A percentile compares a stretch with the other conserved stretches of the same genome.
These are phyloP conservation scores for Agrotis ipsilon DNA, from an alignment of 2,888 invertebrate species.

Conservation along the genomic window DNA sequence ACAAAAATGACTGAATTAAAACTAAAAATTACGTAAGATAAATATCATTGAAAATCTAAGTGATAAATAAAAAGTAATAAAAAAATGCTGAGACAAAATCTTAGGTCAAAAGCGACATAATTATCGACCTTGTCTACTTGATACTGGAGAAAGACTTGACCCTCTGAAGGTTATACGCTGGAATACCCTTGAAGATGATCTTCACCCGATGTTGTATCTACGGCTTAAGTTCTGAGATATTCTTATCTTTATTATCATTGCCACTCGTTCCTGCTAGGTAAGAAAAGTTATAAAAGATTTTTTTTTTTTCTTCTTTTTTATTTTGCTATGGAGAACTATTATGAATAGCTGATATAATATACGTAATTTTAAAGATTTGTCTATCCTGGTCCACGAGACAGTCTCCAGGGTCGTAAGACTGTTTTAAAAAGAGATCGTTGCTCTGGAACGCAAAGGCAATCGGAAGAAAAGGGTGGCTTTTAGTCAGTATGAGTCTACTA, in stretches of 20 bases:
- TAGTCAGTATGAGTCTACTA: too few species aligned
- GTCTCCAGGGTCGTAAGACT: too few species aligned
- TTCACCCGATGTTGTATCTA: not conserved
- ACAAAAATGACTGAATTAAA: too few species aligned
- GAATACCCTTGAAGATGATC: constrained; percentile 30
- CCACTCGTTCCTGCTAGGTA: not conserved
- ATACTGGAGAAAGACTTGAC: constrained; percentile 14
- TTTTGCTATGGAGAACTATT: not conserved
- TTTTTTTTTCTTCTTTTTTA: constrained; percentile 8
- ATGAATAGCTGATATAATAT: not conserved
- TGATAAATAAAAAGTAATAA: not conserved
- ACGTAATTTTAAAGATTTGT: too few species aligned
- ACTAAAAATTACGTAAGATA: too few species aligned
- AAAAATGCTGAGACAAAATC: constrained; percentile 7
- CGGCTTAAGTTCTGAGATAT: not conserved
- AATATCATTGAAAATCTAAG: constrained; percentile 4
- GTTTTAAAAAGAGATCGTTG: too few species aligned
- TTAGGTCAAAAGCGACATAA: constrained; percentile 19
- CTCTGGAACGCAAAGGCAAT: too few species aligned
- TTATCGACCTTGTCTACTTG: constrained; percentile 23
- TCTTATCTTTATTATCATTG: constrained; percentile 22
- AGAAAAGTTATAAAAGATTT: too few species aligned
- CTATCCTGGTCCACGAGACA: too few species aligned
- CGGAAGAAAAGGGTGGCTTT: not conserved
- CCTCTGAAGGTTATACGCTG: not conserved